Base-by-base conservation (phyloP, 2,113 vertebrate genomes). In the Oxygymnocypris stewartii region DNA sequence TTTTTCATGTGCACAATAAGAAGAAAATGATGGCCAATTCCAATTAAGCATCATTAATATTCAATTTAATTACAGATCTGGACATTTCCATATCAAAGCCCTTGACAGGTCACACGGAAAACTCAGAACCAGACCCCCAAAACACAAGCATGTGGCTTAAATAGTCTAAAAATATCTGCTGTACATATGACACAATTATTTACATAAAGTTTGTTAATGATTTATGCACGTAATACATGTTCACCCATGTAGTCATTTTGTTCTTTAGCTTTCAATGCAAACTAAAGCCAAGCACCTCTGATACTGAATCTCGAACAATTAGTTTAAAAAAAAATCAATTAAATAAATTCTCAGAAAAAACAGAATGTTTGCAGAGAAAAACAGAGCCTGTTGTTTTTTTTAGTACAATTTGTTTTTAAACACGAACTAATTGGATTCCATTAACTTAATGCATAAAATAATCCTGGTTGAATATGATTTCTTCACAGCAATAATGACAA, bases 151-250 rank as follows among this genome's bases (percentile, higher is more conserved):
- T 93, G 93, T 94, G 88, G 93, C 94, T 98, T 97, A 97, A 99
- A 99, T 97, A 96, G 97, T 95, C 94, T 96, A 96, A 96, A 96
- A 95, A 96, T 96, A 96, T 98, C 95, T 97, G 95, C 96, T 97
- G 95, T 96, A 96, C 95, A 97, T 95, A 96, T 95, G 93, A 96
- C 94, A 96, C 93, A 95, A 95, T 94, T 97, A 98, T 97, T 96
- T 98, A 97, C 97, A 97, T 92, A 89, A 82, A 92, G 94, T 90
- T 93, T 90, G 92, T 89, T 92, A 80, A 84, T 63, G 71, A 87
- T 84, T 8, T 87, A 12, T 76, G 54, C 51, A 20, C 83, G 65
- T 81, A 83, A 82, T 86, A 88, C 88, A 88, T 87, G 75, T 54
- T 86, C 44, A 85, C 47, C 79, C 18, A 85, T 54, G 65, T 84